Percentiles rank a stretch among this genome's conserved stretches.
Evolutionary conservation across 1,140 invertebrate genomes (phyloP).

Genomic region (Arion vulgaris): DNA sequence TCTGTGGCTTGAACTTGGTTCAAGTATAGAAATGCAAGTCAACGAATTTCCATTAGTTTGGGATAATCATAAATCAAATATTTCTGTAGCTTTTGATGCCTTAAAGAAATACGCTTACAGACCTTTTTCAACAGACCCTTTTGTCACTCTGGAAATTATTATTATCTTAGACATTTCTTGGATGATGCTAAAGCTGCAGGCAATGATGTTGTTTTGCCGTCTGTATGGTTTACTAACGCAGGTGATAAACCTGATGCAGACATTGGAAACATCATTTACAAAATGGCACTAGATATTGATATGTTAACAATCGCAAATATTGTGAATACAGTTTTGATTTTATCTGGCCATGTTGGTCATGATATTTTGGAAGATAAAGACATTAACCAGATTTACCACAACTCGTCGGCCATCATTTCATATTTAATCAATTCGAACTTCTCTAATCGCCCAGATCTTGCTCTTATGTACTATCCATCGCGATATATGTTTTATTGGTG

Average conservation of each 20-base stretch:
- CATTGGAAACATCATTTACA: no score
- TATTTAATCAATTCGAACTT: constrained; percentile 58
- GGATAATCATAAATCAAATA: constrained; percentile 52
- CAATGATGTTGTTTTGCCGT: not conserved
- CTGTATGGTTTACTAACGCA: no score
- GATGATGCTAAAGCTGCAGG: constrained; percentile 39
- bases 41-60: constrained; percentile 29
- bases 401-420: constrained; percentile 54
- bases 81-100: constrained; percentile 50
- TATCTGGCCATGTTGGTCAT: no score
- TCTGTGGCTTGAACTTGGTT: no score
- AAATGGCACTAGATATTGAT: no score
- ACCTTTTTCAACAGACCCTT: constrained; percentile 44
- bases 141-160: constrained; percentile 51
- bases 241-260: no score
- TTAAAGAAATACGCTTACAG: constrained; percentile 59
- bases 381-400: constrained; percentile 23
- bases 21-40: no score
- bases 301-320: no score
- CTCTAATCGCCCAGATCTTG: constrained; percentile 52
- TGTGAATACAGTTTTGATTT: no score
- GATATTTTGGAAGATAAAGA: not conserved
- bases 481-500: constrained; percentile 60
- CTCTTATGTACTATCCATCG: constrained; percentile 59
- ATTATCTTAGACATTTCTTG: constrained; percentile 53